These are phyloP conservation scores for Maccullochella peelii DNA, from an alignment of 2,113 vertebrate species.

Conservation along the genomic window DNA sequence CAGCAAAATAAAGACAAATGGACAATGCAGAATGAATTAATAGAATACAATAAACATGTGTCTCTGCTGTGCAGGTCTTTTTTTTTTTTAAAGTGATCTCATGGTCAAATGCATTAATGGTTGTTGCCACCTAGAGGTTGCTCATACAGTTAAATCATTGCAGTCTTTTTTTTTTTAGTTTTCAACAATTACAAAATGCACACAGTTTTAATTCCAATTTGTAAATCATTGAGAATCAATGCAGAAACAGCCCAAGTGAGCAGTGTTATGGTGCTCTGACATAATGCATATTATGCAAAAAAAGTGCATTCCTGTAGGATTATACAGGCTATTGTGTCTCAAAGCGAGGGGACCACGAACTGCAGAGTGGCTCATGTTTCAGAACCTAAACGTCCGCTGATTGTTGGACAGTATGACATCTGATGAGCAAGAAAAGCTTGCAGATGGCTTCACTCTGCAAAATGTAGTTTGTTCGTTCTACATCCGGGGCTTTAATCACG, in stretches of 20 bases:
- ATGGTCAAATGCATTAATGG: conserved; percentile 45
- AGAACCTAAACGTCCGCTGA: conserved; percentile 12
- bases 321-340: conserved; percentile 64
- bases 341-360: conserved; percentile 23
- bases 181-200: conserved; percentile 38
- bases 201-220: conserved; percentile 31
- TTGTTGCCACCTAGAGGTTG: conserved; percentile 65
- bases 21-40: conserved; percentile 57
- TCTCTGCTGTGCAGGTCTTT: conserved; percentile 56
- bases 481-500: not conserved
- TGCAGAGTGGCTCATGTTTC: conserved; percentile 23
- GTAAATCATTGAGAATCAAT: conserved; percentile 1
- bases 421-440: conserved; percentile 30
- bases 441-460: conserved; percentile 26
- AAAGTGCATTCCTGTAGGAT: conserved; percentile 58
- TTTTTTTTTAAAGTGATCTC: conserved; percentile 39
- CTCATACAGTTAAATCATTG: conserved; percentile 47
- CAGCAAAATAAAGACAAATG: conserved; percentile 63
- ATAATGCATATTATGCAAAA: conserved; percentile 45
- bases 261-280: conserved; percentile 48
- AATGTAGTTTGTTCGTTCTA: not conserved
- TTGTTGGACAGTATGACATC: conserved; percentile 30
- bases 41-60: conserved; percentile 49
- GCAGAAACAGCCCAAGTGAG: conserved; percentile 44
- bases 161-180: conserved; percentile 9